Evolutionary conservation across 1,140 invertebrate species (phyloP), one percentile per base, ranked within the genome.

Genomic region (Pogonognathellus flavescens): DNA sequence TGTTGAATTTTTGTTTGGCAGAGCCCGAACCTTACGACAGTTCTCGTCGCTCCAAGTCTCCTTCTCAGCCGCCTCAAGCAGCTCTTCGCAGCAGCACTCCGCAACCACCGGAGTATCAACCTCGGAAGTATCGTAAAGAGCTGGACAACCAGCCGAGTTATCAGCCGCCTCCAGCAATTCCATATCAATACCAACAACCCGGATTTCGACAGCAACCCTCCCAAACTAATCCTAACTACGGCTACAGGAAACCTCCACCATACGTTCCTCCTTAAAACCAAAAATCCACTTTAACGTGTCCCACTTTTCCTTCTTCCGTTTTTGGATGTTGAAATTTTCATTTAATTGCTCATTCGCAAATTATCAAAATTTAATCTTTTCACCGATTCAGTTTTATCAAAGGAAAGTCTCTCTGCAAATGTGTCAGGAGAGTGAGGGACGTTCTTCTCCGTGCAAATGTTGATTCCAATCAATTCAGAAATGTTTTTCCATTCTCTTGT

Each of bases 171-270:
- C 80, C 85, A 41, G 76, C 85, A 55, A 70, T 86, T 72, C 80
- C 55, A 57, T 89, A 82, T 49, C 81, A 55, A 82, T 87, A 94
- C 95, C 62, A 92, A 94, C 55, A 93, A 94, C 85, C 93, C 93
- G 62, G 94, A 94, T 53, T 93, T 93, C 57, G 93, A 92, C 89
- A 91, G 93, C 84, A 49, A 80, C 92, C 93, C 86, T 93, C 93
- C 82, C 91, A 94, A 85, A 94, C 95, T 53, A 95, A 95, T 89
- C 94, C 95, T 49, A 96, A 95, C 25, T 95, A 96, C 49, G 95
- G 94, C 81, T 97, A 97, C 92, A 93, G 96, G 89, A 96, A 96
- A 91, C 96, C 96, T 57, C 96, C 96, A 84, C 96, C 96, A 18
- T 97, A 97, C 90, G 96, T 97, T 86, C 96, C 96, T 83, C 96